These are phyloP conservation scores for Tanaodytes sp. DNA, from an alignment of 2,888 invertebrate species.

Conservation along the genomic window DNA sequence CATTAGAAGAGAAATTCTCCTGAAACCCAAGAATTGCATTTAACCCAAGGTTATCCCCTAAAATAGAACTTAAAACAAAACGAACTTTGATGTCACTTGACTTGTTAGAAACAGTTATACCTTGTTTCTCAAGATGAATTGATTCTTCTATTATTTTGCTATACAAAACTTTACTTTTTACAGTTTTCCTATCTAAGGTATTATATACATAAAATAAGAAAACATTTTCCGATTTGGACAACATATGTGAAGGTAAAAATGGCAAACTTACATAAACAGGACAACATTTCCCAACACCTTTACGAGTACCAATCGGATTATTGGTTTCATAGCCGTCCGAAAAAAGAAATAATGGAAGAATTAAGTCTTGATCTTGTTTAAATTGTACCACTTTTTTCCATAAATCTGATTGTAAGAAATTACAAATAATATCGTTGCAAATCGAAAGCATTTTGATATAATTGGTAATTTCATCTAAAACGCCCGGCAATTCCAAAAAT, in stretches of 20 bases:
- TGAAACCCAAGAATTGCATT: conserved; percentile 48
- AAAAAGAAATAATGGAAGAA: conserved; percentile 52
- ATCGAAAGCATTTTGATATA: conserved; percentile 34
- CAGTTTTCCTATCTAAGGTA: conserved; percentile 28
- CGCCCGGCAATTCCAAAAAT: conserved; percentile 40
- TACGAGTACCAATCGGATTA: conserved; percentile 54
- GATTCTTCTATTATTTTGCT: conserved; percentile 47
- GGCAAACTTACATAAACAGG: conserved; percentile 46
- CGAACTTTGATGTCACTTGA: conserved; percentile 31
- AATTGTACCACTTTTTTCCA: conserved; percentile 37
- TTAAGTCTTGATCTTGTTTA: conserved; percentile 22
- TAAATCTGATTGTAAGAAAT: conserved; percentile 39
- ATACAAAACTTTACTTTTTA: conserved; percentile 43
- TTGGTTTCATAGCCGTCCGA: conserved; percentile 56
- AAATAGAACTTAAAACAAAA: conserved; percentile 40
- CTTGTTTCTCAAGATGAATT: conserved; percentile 30
- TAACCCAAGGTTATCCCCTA: conserved; percentile 55
- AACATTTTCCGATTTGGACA: conserved; percentile 49
- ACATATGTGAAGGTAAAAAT: conserved; percentile 45
- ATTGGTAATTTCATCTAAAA: conserved; percentile 29
- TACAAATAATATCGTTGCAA: conserved; percentile 26
- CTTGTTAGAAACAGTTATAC: conserved; percentile 31
- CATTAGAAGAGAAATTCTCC: conserved; percentile 43
- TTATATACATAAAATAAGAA: conserved; percentile 38
- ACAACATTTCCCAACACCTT: conserved; percentile 54